Conservation (phyloP, 2,888 invertebrate species). For the Acronicta psi region DNA sequence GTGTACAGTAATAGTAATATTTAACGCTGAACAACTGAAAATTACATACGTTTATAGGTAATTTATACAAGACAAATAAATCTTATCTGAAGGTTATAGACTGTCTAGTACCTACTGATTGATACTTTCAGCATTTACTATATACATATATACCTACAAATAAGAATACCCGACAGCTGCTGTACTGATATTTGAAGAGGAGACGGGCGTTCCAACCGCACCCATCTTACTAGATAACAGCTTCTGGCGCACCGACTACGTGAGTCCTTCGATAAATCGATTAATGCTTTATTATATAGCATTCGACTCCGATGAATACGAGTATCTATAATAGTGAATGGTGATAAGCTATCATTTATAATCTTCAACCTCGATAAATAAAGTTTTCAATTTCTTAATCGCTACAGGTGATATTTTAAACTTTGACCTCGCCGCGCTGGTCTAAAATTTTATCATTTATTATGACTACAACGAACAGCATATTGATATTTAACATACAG, state of each 20-base stretch:
- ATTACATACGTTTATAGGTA: no score
- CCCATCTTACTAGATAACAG: slow-evolving; percentile 47
- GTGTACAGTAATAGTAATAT: no score
- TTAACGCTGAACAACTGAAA: no score
- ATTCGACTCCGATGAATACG: slow-evolving; percentile 9
- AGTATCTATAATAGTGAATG: background rate
- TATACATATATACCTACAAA: no score
- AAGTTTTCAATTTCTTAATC: slow-evolving; percentile 23
- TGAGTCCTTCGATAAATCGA: slow-evolving; percentile 41
- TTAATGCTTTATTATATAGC: slow-evolving; percentile 33
- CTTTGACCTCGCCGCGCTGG: slow-evolving; percentile 8
- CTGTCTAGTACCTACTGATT: no score
- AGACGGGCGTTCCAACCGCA: slow-evolving; percentile 19
- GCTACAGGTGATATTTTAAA: background rate
- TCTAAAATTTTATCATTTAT: background rate
- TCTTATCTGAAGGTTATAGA: no score
- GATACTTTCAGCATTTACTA: no score
- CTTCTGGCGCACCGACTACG: slow-evolving; percentile 26
- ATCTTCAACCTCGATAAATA: slow-evolving; percentile 7
- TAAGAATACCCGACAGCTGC: no score
- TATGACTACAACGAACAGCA: background rate
- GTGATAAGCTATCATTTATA: no score
- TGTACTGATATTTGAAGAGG: slow-evolving; percentile 44
- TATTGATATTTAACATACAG: background rate
- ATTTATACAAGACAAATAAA: no score